phyloP scores from a whole-genome alignment of 2,888 invertebrate genomes.

The Dasypogon diadema region DNA sequence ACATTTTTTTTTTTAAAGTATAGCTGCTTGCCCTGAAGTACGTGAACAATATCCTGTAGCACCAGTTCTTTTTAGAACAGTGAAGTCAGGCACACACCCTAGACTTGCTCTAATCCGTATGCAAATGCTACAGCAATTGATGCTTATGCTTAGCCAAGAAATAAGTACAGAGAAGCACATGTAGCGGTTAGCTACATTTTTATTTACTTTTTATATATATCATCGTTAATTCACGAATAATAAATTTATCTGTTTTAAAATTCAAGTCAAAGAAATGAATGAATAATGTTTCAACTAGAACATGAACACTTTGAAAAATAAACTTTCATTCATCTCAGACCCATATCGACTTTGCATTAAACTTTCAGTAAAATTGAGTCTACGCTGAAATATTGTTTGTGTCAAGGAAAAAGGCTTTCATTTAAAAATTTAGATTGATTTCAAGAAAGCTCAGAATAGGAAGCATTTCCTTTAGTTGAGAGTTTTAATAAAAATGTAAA shows the following conservation, averaged over 20 bases:
- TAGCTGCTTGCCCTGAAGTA: constrained; percentile 85
- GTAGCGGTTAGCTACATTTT: constrained; percentile 84
- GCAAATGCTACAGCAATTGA: constrained; percentile 89
- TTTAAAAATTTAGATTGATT: constrained; percentile 54
- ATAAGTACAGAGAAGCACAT: constrained; percentile 90
- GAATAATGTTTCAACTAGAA: constrained; percentile 92
- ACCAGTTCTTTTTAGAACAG: constrained; percentile 83
- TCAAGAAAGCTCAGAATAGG: constrained; percentile 63
- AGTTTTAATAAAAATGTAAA: constrained; percentile 66
- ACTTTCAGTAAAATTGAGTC: too few relatives aligned
- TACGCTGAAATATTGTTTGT: too few relatives aligned
- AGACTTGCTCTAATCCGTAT: constrained; percentile 85
- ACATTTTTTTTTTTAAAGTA: constrained; percentile 87
- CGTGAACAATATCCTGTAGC: constrained; percentile 86
- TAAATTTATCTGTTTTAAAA: constrained; percentile 77
- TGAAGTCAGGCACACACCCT: constrained; percentile 87
- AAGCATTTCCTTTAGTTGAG: constrained; percentile 66
- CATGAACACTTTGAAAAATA: constrained; percentile 91
- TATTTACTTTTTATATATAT: constrained; percentile 87
- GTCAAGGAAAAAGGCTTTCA: constrained; percentile 65
- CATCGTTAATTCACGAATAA: constrained; percentile 89
- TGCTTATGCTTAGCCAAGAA: constrained; percentile 84
- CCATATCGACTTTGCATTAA: too few relatives aligned
- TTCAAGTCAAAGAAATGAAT: constrained; percentile 76
- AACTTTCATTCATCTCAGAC: constrained; percentile 88